Conservation (phyloP, 2,797 vertebrate species). For the Crocidura indochinensis region DNA sequence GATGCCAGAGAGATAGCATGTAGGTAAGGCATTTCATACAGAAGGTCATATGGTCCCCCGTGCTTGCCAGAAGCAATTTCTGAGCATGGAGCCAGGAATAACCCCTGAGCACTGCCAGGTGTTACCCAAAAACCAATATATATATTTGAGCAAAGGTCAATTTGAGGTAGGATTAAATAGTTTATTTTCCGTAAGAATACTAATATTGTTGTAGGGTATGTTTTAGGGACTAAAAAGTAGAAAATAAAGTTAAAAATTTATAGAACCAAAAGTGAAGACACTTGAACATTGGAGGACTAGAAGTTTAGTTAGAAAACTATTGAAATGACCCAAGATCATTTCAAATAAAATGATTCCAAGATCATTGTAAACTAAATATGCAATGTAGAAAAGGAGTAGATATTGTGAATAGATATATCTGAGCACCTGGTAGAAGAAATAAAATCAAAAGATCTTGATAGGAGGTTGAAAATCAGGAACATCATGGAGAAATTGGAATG, state of each 20-base stretch:
- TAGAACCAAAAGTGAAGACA: not conserved
- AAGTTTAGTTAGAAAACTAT: not conserved
- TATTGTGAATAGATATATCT: not conserved
- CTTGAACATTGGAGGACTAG: not conserved
- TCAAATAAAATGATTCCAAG: too few species aligned
- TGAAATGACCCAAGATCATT: not conserved
- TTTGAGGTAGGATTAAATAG: not conserved
- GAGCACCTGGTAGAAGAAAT: not conserved
- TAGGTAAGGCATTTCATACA: too few species aligned
- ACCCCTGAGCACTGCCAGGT: too few species aligned
- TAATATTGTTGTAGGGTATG: not conserved
- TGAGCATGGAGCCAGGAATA: too few species aligned
- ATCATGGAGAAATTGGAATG: not conserved
- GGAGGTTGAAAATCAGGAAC: not conserved
- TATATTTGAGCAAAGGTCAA: not conserved
- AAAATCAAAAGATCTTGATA: not conserved
- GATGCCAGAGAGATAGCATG: too few species aligned
- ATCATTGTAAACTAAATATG: not conserved
- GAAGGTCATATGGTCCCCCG: too few species aligned
- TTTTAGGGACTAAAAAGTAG: not conserved
- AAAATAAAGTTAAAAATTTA: conserved; percentile 6
- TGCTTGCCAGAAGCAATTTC: too few species aligned
- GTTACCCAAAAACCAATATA: too few species aligned
- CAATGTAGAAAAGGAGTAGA: not conserved
- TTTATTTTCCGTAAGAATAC: not conserved